phyloP scores from a whole-genome alignment of 2,113 vertebrate genomes.

The Leucopsar rothschildi region DNA sequence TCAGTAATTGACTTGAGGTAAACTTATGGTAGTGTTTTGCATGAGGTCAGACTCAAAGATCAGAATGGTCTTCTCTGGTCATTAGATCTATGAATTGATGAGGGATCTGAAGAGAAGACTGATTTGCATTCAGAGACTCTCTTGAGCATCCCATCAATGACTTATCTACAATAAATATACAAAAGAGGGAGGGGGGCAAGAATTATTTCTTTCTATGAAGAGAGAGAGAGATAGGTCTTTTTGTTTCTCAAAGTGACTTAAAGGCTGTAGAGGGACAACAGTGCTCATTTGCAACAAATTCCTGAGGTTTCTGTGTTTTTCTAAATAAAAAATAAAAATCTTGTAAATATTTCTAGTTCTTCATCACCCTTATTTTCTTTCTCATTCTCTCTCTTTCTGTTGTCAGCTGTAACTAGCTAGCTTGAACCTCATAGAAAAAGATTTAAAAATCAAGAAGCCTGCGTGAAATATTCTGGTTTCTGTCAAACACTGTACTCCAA shows the following conservation, averaged over 20 bases:
- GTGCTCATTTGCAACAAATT: background rate
- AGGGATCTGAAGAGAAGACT: background rate
- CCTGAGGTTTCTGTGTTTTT: background rate
- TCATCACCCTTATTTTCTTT: background rate
- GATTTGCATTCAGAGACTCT: background rate
- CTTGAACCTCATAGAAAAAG: background rate
- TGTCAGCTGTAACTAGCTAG: background rate
- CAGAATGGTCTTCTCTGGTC: background rate
- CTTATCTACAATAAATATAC: background rate
- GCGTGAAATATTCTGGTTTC: background rate
- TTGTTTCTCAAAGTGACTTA: background rate
- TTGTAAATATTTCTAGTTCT: background rate
- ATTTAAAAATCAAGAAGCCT: background rate
- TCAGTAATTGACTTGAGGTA: background rate
- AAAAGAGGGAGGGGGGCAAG: rapidly evolving
- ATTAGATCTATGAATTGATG: background rate
- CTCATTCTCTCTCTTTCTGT: background rate
- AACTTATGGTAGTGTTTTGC: background rate
- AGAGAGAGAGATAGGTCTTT: background rate
- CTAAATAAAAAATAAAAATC: background rate
- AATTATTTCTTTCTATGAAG: background rate
- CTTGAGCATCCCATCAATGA: background rate
- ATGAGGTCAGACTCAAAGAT: background rate
- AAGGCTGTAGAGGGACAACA: background rate
- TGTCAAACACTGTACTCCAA: background rate